Evolutionary conservation across 2,888 invertebrate genomes (phyloP), one percentile per base, ranked within the genome.

Genomic region (Drosophila histrio): DNA sequence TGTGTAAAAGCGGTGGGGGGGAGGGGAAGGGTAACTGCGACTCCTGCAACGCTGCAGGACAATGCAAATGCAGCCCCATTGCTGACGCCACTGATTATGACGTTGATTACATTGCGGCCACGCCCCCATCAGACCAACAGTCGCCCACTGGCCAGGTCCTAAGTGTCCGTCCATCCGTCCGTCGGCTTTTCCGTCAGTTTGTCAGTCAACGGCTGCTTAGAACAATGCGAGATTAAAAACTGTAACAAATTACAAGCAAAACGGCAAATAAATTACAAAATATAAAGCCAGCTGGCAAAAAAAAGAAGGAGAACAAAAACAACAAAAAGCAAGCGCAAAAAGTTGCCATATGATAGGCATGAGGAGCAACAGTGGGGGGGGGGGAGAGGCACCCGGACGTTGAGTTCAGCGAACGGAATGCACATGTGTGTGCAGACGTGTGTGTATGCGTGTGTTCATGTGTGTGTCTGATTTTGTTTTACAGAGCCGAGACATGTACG

Each of bases 171-270:
- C 36, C 19, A n/a, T 32, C 30, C 17, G 39, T 46, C 61, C 61
- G 39, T 32, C 56, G 7, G 59, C 41, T 54, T 22, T 49, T 47
- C 72, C 64, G 75, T 75, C 81, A 63, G 81, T 72, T 62, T 77
- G 74, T 78, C 78, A 59, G 76, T 78, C 70, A 59, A 66, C 73
- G 70, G 74, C 62, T 83, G 85, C 81, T 81, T 79, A 72, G 83
- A 82, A 82, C 81, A 82, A 82, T 82, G 81, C 77, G 72, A 82
- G 83, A 82, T 82, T 82, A 82, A 82, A 81, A 79, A 85, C 83
- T 82, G 81, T 82, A 82, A 85, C 86, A 82, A 85, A 85, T 85
- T 85, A 85, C 72, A 79, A 84, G 80, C 79, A 75, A 79, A 81
- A 75, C 80, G 82, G 82, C 82, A 85, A 81, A 82, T 85, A 85